Evolutionary conservation across 2,113 vertebrate species (phyloP).

Genomic region (Terrapene triunguis): DNA sequence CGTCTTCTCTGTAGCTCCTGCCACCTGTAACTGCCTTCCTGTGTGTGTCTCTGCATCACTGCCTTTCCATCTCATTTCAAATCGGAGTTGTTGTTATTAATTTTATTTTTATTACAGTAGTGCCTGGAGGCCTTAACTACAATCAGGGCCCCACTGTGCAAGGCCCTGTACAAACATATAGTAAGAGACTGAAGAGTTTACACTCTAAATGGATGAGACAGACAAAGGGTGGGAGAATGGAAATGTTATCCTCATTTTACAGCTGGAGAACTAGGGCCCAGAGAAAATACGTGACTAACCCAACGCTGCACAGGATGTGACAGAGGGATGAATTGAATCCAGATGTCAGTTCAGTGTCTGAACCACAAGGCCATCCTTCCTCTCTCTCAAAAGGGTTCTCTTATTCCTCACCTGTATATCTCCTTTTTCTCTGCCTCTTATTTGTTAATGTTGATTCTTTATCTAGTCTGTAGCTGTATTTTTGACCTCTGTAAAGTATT

Average conservation of each 20-base stretch:
- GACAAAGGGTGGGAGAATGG: not conserved
- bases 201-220: not conserved
- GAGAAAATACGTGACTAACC: not conserved
- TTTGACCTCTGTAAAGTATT: not conserved
- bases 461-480: not conserved
- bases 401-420: not conserved
- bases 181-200: not conserved
- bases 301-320: fast-evolving
- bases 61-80: not conserved
- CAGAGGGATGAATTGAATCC: not conserved
- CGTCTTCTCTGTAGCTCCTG: fast-evolving
- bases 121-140: not conserved
- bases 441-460: not conserved
- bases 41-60: not conserved
- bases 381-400: not conserved
- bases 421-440: not conserved
- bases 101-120: not conserved
- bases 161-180: not conserved
- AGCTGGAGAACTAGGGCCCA: not conserved
- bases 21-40: not conserved
- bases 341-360: not conserved
- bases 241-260: not conserved
- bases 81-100: fast-evolving
- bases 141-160: fast-evolving
- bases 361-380: not conserved